Percentiles rank a stretch among this genome's conserved stretches.
phyloP scores from a whole-genome alignment of 2,113 vertebrate genomes.

The Scalopus aquaticus region DNA sequence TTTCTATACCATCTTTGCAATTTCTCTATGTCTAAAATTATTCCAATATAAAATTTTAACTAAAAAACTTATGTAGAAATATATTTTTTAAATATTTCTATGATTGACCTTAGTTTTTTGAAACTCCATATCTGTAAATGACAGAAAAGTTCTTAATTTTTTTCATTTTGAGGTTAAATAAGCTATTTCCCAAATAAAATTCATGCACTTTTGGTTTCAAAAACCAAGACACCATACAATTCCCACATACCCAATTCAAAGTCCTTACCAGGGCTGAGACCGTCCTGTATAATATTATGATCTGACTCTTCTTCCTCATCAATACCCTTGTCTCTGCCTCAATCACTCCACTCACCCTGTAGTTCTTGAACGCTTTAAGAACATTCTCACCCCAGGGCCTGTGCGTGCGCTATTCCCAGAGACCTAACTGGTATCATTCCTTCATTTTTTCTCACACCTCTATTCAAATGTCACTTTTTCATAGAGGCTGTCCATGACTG shows the following conservation, averaged over 20 bases:
- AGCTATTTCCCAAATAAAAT: background rate
- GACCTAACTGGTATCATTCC: too few relatives aligned
- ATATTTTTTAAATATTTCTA: background rate
- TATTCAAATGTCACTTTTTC: background rate
- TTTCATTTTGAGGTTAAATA: background rate
- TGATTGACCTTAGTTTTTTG: background rate
- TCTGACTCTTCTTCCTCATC: background rate
- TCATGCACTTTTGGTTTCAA: background rate
- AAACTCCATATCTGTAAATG: background rate
- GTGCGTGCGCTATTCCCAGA: background rate
- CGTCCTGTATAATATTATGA: background rate
- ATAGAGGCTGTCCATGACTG: background rate
- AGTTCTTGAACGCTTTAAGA: background rate
- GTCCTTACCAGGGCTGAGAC: rapidly evolving
- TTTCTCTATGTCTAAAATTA: background rate
- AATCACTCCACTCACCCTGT: background rate
- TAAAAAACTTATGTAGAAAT: background rate
- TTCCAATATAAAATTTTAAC: background rate
- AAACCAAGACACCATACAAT: background rate
- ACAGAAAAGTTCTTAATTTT: background rate
- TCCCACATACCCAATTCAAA: background rate
- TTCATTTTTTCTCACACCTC: background rate
- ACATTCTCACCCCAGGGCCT: background rate
- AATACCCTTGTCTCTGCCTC: background rate
- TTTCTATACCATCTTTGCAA: background rate